Evolutionary conservation across 2,888 invertebrate species (phyloP).

Genomic region (Epsilonema sp.): DNA sequence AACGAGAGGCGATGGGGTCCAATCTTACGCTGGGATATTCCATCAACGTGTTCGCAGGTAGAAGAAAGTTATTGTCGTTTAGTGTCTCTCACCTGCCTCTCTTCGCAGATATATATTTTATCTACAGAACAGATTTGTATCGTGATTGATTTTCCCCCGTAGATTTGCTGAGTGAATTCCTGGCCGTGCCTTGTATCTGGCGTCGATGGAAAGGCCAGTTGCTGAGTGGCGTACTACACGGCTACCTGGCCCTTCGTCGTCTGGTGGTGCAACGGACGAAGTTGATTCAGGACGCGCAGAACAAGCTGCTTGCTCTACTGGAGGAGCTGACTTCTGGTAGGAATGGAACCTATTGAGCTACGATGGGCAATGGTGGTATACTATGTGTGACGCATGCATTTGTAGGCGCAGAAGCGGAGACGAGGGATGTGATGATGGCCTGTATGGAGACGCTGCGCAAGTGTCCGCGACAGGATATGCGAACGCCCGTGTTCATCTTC

Average conservation of each 20-base stretch:
- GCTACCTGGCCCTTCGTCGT: conserved; percentile 69
- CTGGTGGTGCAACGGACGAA: conserved; percentile 82
- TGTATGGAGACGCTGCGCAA: conserved; percentile 86
- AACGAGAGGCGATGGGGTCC: conserved; percentile 75
- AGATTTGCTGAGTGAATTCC: conserved; percentile 5
- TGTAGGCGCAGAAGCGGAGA: conserved; percentile 73
- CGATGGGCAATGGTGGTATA: no score
- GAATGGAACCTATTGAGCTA: not conserved
- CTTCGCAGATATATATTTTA: no score
- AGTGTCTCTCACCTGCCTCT: no score
- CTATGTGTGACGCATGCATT: no score
- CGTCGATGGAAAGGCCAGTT: conserved; percentile 70
- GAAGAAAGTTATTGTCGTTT: no score
- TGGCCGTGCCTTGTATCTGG: conserved; percentile 65
- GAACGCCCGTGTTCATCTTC: conserved; percentile 91
- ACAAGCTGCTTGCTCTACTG: conserved; percentile 66
- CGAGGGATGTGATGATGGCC: conserved; percentile 86
- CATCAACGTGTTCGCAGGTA: conserved; percentile 61
- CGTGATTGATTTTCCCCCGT: not conserved
- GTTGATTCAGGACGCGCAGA: conserved; percentile 85
- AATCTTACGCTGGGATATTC: conserved; percentile 85
- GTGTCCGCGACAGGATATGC: conserved; percentile 61
- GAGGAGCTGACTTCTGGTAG: conserved; percentile 81
- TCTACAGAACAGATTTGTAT: not conserved
- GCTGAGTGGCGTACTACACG: conserved; percentile 72